These are phyloP conservation scores for Natator depressus DNA, from an alignment of 2,113 vertebrate genomes.

Conservation along the genomic window DNA sequence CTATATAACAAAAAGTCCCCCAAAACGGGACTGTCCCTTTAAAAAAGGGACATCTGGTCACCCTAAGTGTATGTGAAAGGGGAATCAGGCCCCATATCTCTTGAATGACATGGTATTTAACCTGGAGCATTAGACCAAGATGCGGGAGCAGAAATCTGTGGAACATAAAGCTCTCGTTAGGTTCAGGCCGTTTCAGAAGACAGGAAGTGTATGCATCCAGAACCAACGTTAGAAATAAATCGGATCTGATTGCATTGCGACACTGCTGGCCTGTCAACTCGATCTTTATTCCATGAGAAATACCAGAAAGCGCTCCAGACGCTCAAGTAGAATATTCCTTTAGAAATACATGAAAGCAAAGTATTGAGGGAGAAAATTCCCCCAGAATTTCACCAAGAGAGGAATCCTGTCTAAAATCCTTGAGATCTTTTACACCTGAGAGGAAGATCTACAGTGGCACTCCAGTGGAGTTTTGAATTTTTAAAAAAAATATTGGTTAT, in stretches of 20 bases:
- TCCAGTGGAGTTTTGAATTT: background rate
- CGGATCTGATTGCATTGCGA: background rate
- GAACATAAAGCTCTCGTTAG: background rate
- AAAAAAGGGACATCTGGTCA: no score
- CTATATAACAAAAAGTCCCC: no score
- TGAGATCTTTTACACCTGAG: background rate
- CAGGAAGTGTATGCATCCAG: background rate
- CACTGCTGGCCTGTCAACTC: conserved; percentile 3
- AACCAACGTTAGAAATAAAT: conserved; percentile 20
- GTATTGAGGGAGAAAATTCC: background rate
- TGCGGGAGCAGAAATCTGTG: background rate
- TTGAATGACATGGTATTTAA: background rate
- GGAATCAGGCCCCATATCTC: background rate
- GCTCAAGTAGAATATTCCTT: background rate
- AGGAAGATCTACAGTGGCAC: background rate
- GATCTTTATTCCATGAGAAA: conserved; percentile 49
- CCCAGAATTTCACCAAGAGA: background rate
- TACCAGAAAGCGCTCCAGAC: background rate
- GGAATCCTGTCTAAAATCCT: background rate
- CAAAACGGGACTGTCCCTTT: no score
- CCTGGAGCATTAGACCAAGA: background rate
- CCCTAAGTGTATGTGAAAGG: background rate
- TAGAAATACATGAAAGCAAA: background rate
- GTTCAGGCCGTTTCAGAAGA: background rate
- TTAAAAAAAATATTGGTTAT: background rate